Conservation (phyloP, 2,888 invertebrate species). For the Zaprionus lineosus region DNA sequence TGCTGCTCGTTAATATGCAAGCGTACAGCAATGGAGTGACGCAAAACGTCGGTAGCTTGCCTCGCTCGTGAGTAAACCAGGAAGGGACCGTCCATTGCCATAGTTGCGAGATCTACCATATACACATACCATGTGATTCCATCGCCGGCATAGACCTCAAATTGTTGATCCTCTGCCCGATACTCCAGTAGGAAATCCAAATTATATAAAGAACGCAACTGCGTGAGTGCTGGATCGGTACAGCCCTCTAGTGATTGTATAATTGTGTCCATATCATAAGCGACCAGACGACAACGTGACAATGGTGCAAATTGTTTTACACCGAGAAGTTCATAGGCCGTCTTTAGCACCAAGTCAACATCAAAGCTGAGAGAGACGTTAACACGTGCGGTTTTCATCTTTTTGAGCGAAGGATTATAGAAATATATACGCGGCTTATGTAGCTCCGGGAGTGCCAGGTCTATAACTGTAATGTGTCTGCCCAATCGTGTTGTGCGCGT, state of each 20-base stretch:
- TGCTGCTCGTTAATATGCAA: constrained; percentile 81
- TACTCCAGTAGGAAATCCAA: constrained; percentile 88
- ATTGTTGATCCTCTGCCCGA: constrained; percentile 85
- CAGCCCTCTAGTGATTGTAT: constrained; percentile 87
- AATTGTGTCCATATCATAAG: constrained; percentile 87
- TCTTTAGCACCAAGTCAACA: constrained; percentile 85
- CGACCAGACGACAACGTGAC: constrained; percentile 88
- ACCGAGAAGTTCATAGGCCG: constrained; percentile 85
- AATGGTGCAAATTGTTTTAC: constrained; percentile 85
- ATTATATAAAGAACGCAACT: constrained; percentile 70
- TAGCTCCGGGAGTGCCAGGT: constrained; percentile 82
- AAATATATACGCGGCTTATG: constrained; percentile 87
- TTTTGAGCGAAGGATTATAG: constrained; percentile 85
- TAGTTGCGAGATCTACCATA: constrained; percentile 85
- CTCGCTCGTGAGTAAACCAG: constrained; percentile 85
- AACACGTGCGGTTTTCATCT: constrained; percentile 84
- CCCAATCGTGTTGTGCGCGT: constrained; percentile 83
- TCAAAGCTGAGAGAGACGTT: constrained; percentile 86
- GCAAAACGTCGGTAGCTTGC: constrained; percentile 85
- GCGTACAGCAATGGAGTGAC: constrained; percentile 84
- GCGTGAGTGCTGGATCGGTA: constrained; percentile 78
- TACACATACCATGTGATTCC: constrained; percentile 86
- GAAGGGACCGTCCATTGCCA: constrained; percentile 86
- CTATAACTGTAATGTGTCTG: constrained; percentile 84
- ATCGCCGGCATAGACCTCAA: constrained; percentile 86